These are phyloP conservation scores for Ormyrus rosae DNA, from an alignment of 2,888 invertebrate species.

Conservation along the genomic window DNA sequence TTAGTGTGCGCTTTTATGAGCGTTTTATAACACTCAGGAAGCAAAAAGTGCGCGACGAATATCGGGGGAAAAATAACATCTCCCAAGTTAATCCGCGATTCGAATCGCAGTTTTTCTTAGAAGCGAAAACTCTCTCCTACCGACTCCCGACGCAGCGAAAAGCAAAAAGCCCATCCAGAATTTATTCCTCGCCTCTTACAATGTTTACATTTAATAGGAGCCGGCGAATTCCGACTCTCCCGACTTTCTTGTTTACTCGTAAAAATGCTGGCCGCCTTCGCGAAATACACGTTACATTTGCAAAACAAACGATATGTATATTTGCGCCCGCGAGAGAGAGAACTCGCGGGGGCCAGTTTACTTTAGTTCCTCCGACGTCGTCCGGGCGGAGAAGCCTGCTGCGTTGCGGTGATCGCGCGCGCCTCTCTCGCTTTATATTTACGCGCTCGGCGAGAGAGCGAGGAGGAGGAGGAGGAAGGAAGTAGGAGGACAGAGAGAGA, in stretches of 20 bases:
- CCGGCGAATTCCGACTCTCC: not conserved
- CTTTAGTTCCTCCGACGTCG: not conserved
- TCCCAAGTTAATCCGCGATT: no score
- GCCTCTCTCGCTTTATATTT: not conserved
- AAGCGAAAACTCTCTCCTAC: no score
- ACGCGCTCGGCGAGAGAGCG: not conserved
- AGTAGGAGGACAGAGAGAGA: no score
- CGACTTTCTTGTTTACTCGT: not conserved
- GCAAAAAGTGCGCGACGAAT: no score
- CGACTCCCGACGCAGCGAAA: no score
- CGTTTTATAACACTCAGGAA: no score
- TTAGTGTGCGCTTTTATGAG: no score
- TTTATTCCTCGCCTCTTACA: no score
- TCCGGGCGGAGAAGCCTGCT: not conserved
- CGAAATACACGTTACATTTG: constrained; percentile 7
- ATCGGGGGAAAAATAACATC: no score
- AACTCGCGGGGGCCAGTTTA: not conserved
- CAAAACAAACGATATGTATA: constrained; percentile 19
- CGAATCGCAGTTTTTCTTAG: no score
- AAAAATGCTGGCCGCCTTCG: not conserved
- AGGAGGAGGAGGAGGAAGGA: no score
- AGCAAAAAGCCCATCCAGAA: no score
- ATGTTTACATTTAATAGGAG: constrained; percentile 2
- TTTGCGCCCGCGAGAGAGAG: not conserved
- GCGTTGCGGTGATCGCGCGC: not conserved